Base-by-base conservation (phyloP, 2,888 invertebrate genomes). In the Craniophora ligustri region DNA sequence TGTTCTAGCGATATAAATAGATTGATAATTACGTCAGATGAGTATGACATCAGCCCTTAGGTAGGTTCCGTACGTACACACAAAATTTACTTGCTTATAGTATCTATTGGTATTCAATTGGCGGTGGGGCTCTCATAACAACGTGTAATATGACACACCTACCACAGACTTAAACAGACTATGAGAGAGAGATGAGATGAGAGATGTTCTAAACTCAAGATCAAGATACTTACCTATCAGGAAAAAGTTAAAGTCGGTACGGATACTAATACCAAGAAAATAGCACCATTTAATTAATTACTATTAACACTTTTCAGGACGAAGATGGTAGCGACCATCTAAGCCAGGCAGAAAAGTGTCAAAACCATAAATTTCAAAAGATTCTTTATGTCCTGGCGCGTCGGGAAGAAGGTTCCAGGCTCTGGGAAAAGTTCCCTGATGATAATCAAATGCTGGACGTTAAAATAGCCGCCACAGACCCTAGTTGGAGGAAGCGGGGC, bases 381-480 rank as follows among this genome's bases (percentile, higher is more conserved):
- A 96, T 96, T 57, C 84, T 95, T 0, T 92, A 94, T 72, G 88
- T 96, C 30, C 78, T 96, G 34, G 91, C 94, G 13, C 81, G 89
- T 34, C 92, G 96, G 5, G 95, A 95, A 23, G 88, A 85, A 45
- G 88, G 94, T 14, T 93, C 95, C 0, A 93, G 94, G 47, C 85
- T 95, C 0, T 94, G 95, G 83, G 90, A 91, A 57, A 93, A 90
- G 72, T 96, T 92, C 71, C 95, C 95, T 0, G 88, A 91, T 3
- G 90, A 94, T 0, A 76, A 94, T 19, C 91, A 89, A 26, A 79
- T 95, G 31, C 86, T 96, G 41, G 95, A 95, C 42, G 88, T 96
- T 10, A 95, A 95, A 74, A 95, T 96, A 26, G 87, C 96, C 0
- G 95, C 96, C 0, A 96, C 96, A 1, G 95, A 96, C 67, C 92